Evolutionary conservation across 2,888 invertebrate genomes (phyloP), one percentile per base, ranked within the genome.

Genomic region (Microctonus hyperodae): DNA sequence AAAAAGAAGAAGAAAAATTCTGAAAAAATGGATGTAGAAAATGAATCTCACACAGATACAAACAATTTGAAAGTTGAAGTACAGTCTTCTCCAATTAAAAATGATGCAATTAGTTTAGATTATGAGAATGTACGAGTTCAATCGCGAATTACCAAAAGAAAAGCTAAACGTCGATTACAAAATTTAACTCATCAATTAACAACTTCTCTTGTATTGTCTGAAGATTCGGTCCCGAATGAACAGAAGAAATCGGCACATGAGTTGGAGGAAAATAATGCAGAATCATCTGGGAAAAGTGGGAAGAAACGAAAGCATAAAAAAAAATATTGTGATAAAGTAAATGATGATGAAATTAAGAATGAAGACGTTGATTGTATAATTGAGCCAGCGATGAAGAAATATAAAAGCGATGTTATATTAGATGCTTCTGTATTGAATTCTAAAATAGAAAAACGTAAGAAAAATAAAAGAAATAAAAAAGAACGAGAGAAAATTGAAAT

Each of bases 141-240:
- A 65, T 73, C 75, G 1, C 77, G 72, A 53, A 68, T 3, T 20
- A 9, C 40, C 1, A 68, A 22, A 33, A 75, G 50, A 59, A 75
- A 71, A 22, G 55, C 71, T 0, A 76, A 40, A 37, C 70, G 64
- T 51, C 65, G 62, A 55, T 68, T 81, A 2, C 64, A 73, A n/a
- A 64, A 75, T 59, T 72, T 81, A 50, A 67, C 69, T 0, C 50
- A 69, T 10, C 68, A 74, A 60, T 70, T 81, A 28, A 69, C 37
- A 33, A 65, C 31, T 60, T 61, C 74, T 4, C 77, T 79, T 25
- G 73, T 64, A 2, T 67, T 76, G n/a, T 68, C 72, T 31, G 70
- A 73, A 40, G 37, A 67, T 23, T 44, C 62, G 13, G n/a, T 11
- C 13, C 11, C 23, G 35, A 22, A 22, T 62, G n/a, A 10, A 33